Base-by-base conservation (phyloP, 2,797 vertebrate genomes). In the Gymnodraco acuticeps region DNA sequence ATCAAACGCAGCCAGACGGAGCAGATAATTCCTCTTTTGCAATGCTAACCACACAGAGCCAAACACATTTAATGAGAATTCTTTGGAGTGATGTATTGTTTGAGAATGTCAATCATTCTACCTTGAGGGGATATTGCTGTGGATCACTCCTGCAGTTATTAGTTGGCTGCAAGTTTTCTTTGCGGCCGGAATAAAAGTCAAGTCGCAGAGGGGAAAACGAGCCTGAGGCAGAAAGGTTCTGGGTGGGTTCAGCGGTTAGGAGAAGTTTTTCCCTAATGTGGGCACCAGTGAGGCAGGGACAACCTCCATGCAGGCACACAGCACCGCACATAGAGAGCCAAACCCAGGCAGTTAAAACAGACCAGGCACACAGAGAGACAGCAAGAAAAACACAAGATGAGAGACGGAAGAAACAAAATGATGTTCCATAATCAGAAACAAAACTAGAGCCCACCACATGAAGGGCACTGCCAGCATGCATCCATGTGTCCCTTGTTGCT, bases 351-450 rank as follows among this genome's bases (percentile, higher is more conserved):
- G 78, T 73, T 85, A 63, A 82, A 88, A 86, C 66, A 83, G 64
- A 78, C 72, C 83, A 87, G 65, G 47, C 82, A 87, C 81, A 76
- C 68, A 74, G 46, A 67, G 59, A 82, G 59, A 83, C 70, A 77
- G 67, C 51, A 47, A 78, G 64, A 75, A 78, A 83, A 88, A 84
- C 64, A 81, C 56, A 84, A 82, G 78, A 87, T 62, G 75, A 78
- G 66, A 63, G 75, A 67, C 48, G 75, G 70, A 56, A 83, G 86
- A 88, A 88, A 87, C 70, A 71, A 87, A 93, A 94, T 89, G 73
- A 92, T 89, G 89, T 91, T 83, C 89, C 76, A 82, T 93, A 93
- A 94, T 93, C 75, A 89, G 83, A 92, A 92, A 88, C 89, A 89
- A 94, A 93, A 85, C 81, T 78, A n/a, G 19, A 19, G 77, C 59